Conservation (phyloP, 2,888 invertebrate genomes). For the Caenorhabditis drosophilae region DNA sequence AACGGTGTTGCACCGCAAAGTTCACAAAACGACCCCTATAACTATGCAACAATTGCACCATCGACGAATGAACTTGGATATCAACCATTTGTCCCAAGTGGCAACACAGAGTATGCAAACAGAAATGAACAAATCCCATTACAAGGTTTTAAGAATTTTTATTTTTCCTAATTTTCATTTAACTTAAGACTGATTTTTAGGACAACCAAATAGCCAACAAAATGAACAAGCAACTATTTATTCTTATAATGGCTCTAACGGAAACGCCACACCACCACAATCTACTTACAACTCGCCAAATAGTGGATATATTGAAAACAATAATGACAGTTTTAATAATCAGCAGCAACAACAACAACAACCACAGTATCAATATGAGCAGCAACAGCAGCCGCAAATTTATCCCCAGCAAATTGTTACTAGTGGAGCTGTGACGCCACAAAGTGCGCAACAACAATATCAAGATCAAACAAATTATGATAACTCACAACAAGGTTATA, state of each 20-base stretch:
- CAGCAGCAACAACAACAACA: no score
- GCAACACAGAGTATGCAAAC: conserved; percentile 19
- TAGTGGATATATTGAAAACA: conserved; percentile 19
- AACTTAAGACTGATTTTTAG: background rate
- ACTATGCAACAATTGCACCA: conserved; percentile 19
- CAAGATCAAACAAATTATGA: conserved; percentile 16
- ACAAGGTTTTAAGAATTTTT: background rate
- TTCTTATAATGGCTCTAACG: conserved; percentile 13
- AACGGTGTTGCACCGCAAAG: background rate
- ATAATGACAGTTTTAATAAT: no score
- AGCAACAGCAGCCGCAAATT: conserved; percentile 33
- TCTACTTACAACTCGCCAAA: conserved; percentile 27
- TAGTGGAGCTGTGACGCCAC: conserved; percentile 15
- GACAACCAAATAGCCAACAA: conserved; percentile 5
- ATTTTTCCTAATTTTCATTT: background rate
- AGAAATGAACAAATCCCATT: no score
- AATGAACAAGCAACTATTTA: conserved; percentile 22
- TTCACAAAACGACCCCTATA: conserved; percentile 4
- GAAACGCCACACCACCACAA: conserved; percentile 8
- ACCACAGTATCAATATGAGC: no score
- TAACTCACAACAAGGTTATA: background rate
- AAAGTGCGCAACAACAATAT: conserved; percentile 31
- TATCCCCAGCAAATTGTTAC: conserved; percentile 27
- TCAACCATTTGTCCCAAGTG: conserved; percentile 31
- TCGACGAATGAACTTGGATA: conserved; percentile 30